Evolutionary conservation across 2,888 invertebrate genomes (phyloP), one percentile per base, ranked within the genome.

Genomic region (Habrosyne pyritoides): DNA sequence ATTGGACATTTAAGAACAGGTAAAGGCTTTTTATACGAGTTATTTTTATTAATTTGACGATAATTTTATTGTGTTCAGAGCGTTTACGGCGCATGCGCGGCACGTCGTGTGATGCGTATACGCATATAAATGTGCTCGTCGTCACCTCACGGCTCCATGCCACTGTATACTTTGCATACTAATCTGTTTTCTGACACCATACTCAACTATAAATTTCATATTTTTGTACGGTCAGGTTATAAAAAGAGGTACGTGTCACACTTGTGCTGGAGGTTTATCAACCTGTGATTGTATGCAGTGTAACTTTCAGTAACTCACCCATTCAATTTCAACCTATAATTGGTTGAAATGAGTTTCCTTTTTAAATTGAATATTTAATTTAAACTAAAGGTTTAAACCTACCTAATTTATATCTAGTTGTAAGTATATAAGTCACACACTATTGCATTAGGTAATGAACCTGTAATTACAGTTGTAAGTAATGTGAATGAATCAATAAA

Each of bases 121-220:
- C 81, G 91, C 90, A 91, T 90, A 76, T 61, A 79, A 91, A 91
- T 89, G 70, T 73, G 66, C 69, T 79, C 71, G 80, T 91, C 85
- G 89, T 84, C 91, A 91, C 91, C 88, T 91, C 86, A 74, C 73
- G 71, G 70, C 75, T 69, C 71, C 64, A 66, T 71, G 59, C 75
- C 77, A 73, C 75, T 55, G 70, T 78, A 77, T 71, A 82, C 72
- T 81, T 83, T 84, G 91, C 87, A 91, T 91, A 90, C 88, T 86
- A 90, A 91, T 85, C 58, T 28, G 53, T 58, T 58, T 57, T 58
- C 57, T 54, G 56, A 66, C 69, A 66, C 63, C 63, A 63, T 60
- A 61, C 63, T 67, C 63, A 69, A 64, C 68, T 69, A 73, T 73
- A 72, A 74, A 74, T 73, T 63, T 73, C 59, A 73, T 76, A 75